These are phyloP conservation scores for Centropus unirufus DNA, from an alignment of 2,113 vertebrate genomes.

Conservation along the genomic window DNA sequence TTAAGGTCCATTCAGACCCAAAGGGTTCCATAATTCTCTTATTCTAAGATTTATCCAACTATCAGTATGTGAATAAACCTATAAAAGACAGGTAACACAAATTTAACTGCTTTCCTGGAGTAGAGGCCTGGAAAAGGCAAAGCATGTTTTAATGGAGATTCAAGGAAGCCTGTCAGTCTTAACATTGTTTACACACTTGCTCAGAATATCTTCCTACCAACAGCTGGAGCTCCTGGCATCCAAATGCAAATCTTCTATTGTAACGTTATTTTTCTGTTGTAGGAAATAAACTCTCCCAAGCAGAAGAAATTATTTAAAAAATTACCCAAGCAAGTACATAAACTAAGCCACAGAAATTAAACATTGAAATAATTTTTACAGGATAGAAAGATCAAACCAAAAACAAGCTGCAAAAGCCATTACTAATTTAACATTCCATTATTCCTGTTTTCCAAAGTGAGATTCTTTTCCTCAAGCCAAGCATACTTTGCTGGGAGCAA, in stretches of 20 bases:
- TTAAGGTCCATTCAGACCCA: too few relatives aligned
- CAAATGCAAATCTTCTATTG: constrained; percentile 32
- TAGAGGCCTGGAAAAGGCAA: neutral
- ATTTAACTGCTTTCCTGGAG: neutral
- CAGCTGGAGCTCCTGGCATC: constrained; percentile 38
- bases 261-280: constrained; percentile 22
- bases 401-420: constrained; percentile 55
- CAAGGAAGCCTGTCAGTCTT: neutral
- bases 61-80: neutral
- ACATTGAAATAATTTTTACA: constrained; percentile 48
- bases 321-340: constrained; percentile 1
- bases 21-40: too few relatives aligned
- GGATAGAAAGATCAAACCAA: constrained; percentile 42
- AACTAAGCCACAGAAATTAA: constrained; percentile 50
- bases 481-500: constrained; percentile 47
- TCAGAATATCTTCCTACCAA: neutral
- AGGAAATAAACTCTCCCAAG: constrained; percentile 41
- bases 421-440: constrained; percentile 54
- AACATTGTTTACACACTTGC: neutral
- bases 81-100: neutral
- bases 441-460: constrained; percentile 4
- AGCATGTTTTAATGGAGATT: neutral
- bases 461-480: constrained; percentile 52
- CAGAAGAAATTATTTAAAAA: constrained; percentile 30
- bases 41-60: too few relatives aligned